phyloP scores from a whole-genome alignment of 2,888 invertebrate species.

The Tipula lateralis region DNA sequence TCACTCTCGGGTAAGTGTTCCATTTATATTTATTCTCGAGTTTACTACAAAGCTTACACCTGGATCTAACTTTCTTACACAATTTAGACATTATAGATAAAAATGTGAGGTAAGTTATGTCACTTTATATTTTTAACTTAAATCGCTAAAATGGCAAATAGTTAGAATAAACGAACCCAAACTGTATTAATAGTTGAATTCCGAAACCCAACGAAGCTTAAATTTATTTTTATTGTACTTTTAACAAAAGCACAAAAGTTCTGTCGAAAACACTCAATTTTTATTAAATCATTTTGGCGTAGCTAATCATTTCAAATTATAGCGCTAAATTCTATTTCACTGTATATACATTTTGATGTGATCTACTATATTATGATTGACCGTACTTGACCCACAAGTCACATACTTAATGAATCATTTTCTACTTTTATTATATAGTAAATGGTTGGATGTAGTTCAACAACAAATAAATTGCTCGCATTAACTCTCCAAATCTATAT shows the following conservation, averaged over 20 bases:
- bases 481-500: neutral
- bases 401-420: neutral
- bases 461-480: neutral
- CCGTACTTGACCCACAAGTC: neutral
- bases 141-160: too few relatives aligned
- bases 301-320: neutral
- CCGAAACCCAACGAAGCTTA: neutral
- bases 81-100: too few relatives aligned
- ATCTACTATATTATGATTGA: neutral
- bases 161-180: too few relatives aligned
- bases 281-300: neutral
- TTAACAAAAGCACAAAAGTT: neutral
- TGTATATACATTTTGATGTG: neutral
- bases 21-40: too few relatives aligned
- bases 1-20: too few relatives aligned
- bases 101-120: too few relatives aligned
- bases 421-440: too few relatives aligned
- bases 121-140: too few relatives aligned
- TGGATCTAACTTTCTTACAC: too few relatives aligned
- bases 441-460: neutral
- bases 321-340: neutral
- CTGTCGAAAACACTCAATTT: neutral
- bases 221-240: neutral
- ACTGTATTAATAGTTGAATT: neutral
- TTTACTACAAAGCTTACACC: too few relatives aligned